These are phyloP conservation scores for Clivina fossor DNA, from an alignment of 2,888 invertebrate genomes.

Conservation along the genomic window DNA sequence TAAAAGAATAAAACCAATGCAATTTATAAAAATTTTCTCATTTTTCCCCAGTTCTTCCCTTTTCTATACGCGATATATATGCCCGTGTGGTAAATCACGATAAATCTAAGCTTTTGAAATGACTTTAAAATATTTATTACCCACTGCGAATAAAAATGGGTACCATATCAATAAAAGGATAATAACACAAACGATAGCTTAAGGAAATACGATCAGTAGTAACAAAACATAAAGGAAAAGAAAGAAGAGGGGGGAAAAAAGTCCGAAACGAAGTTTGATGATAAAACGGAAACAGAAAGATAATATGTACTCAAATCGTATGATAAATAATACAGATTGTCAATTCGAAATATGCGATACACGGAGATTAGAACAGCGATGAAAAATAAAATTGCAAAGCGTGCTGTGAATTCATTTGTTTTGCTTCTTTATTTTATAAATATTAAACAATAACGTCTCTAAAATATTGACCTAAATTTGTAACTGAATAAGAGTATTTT, in stretches of 20 bases:
- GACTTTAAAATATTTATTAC: conserved; percentile 30
- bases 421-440: too few species aligned
- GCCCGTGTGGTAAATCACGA: too few species aligned
- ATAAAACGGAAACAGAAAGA: conserved; percentile 31
- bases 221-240: conserved; percentile 1
- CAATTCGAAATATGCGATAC: too few species aligned
- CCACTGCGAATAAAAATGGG: conserved; percentile 22
- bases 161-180: conserved; percentile 32
- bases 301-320: conserved; percentile 32
- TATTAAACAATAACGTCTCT: too few species aligned
- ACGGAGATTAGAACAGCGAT: too few species aligned
- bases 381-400: conserved; percentile 18
- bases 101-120: too few species aligned
- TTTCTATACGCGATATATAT: too few species aligned
- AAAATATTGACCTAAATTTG: too few species aligned
- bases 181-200: conserved; percentile 17
- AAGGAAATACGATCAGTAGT: conserved; percentile 9
- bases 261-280: conserved; percentile 25
- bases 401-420: conserved; percentile 21
- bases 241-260: conserved; percentile 28
- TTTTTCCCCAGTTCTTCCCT: too few species aligned
- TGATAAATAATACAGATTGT: conserved; percentile 33
- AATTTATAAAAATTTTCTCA: too few species aligned
- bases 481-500: too few species aligned
- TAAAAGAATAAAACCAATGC: too few species aligned